A percentile compares a stretch with the other conserved stretches of the same genome.
Conservation (phyloP, 2,113 vertebrate species). For the Barnardius zonarius region DNA sequence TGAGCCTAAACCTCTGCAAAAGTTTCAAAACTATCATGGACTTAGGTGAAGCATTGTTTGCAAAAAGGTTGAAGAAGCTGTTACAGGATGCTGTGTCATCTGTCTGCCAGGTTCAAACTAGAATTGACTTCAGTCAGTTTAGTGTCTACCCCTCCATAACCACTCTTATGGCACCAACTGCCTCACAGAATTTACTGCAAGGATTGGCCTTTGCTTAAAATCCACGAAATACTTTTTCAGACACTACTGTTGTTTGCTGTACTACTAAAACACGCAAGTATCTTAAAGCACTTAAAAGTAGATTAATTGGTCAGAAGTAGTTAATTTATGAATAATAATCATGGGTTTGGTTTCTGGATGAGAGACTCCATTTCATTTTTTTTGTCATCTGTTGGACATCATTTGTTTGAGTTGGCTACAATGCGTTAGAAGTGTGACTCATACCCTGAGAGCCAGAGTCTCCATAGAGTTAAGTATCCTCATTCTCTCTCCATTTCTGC, state of each 20-base stretch:
- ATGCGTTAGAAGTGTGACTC: conserved; percentile 52
- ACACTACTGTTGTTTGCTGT: conserved; percentile 17
- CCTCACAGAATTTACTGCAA: neutral
- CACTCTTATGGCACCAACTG: neutral
- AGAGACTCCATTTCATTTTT: conserved; percentile 30
- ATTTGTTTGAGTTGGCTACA: conserved; percentile 54
- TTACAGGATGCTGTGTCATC: neutral
- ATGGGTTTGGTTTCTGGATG: conserved; percentile 21
- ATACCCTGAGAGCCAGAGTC: conserved; percentile 12
- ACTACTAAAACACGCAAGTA: neutral
- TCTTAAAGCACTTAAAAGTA: neutral
- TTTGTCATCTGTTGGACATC: conserved; percentile 41
- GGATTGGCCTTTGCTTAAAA: neutral
- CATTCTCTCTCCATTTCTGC: conserved; percentile 3
- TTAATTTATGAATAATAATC: conserved; percentile 54
- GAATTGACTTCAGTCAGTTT: neutral
- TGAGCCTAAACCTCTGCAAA: neutral
- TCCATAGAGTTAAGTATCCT: conserved; percentile 11
- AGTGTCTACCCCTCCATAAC: neutral
- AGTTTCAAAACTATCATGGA: neutral
- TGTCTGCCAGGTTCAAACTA: neutral
- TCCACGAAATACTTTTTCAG: neutral
- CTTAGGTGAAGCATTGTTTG: neutral
- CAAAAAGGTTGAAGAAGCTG: neutral
- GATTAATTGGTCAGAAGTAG: neutral